A percentile compares a stretch with the other conserved stretches of the same genome.
These are phyloP conservation scores for Stegophylla sp. DNA, from an alignment of 2,888 invertebrate species.

Conservation along the genomic window DNA sequence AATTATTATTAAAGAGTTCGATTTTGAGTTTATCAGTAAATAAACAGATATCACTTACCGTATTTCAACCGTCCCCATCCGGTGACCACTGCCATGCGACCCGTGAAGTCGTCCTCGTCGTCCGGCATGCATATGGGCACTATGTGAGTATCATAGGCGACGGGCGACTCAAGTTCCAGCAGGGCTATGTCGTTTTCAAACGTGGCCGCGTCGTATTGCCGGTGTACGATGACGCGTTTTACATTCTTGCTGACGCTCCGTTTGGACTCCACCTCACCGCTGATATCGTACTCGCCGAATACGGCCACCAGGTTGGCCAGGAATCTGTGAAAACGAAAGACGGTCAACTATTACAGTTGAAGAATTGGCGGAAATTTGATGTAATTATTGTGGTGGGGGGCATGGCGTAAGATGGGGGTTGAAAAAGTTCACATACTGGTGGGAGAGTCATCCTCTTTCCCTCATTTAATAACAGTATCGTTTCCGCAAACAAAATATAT, in stretches of 20 bases:
- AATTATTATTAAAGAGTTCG: too few species aligned
- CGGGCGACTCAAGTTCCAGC: slow-evolving; percentile 81
- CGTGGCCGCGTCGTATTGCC: slow-evolving; percentile 86
- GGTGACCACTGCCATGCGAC: slow-evolving; percentile 85
- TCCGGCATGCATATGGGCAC: slow-evolving; percentile 92
- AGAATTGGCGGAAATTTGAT: too few species aligned
- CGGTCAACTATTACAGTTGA: too few species aligned
- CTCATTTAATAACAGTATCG: too few species aligned
- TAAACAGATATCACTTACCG: too few species aligned
- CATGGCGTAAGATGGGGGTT: too few species aligned
- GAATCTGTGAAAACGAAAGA: slow-evolving; percentile 71
- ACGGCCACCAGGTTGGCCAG: slow-evolving; percentile 88
- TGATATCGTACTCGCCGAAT: slow-evolving; percentile 89
- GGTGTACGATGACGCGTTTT: slow-evolving; percentile 83
- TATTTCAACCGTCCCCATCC: slow-evolving; percentile 93
- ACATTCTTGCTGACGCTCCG: slow-evolving; percentile 83
- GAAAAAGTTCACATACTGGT: too few species aligned
- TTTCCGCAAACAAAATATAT: too few species aligned
- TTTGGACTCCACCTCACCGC: slow-evolving; percentile 80
- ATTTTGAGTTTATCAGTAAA: too few species aligned
- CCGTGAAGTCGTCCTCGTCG: slow-evolving; percentile 78
- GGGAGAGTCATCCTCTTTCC: too few species aligned
- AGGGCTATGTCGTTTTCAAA: slow-evolving; percentile 91
- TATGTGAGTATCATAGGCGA: slow-evolving; percentile 85
- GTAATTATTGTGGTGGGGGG: too few species aligned